Base-by-base conservation (phyloP, 1,140 invertebrate species). In the Pseudomyrmex pallidus region DNA sequence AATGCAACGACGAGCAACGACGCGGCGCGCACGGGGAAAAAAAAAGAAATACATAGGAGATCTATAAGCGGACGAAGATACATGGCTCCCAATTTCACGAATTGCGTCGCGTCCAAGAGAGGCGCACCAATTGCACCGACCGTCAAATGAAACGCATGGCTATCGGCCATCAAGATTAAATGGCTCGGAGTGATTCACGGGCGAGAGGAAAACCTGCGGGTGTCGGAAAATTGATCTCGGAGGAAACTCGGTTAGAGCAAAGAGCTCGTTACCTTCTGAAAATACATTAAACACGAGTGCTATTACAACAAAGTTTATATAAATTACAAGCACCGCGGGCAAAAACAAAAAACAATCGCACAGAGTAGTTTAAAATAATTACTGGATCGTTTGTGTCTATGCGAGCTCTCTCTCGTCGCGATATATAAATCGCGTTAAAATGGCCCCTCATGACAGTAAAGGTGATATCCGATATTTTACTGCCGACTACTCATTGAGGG, bases 131-230 rank as follows among this genome's bases (percentile, higher is more conserved):
- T 87, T 68, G 62, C 62, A 48, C 50, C 61, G 56, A 48, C 20
- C 52, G 74, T 87, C 74, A 68, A 74, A 84, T 48, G 63, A 74
- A 80, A 84, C 62, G 68, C 85, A 74, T 48, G 56, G 62, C 66
- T 85, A 73, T 74, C 77, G 70, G 61, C 77, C 61, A 72, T 86
- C 85, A 44, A 48, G 67, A 74, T 84, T 84, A 87, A 87, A 87
- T 84, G 85, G 86, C 61, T 70, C 17, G 46, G 57, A 56, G 73
- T 87, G 86, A 87, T 87, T 84, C 74, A 68, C 50, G 56, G 46
- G 15, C 50, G 62, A 17, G 57, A 12, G 64, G 66, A 44, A 56
- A 80, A 59, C 59, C 56, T 61, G 66, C 20, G 20, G 25, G 56
- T 25, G 54, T 44, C 15, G 54, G 17, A 35, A 17, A 70, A 80